These are phyloP conservation scores for Drosophila kanekoi DNA, from an alignment of 2,888 invertebrate genomes.

Conservation along the genomic window DNA sequence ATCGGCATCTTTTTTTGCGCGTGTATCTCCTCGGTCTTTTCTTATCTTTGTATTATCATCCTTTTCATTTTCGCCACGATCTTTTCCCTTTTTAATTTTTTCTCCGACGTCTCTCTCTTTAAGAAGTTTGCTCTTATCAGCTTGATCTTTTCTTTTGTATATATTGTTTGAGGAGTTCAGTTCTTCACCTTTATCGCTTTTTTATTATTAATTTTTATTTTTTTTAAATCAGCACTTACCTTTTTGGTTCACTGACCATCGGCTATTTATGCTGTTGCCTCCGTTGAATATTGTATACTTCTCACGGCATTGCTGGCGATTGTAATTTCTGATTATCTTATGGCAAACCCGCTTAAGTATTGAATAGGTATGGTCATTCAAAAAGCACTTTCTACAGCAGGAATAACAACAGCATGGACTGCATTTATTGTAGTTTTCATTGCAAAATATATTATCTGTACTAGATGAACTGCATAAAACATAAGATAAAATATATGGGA, in stretches of 20 bases:
- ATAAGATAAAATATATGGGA: background rate
- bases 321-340: conserved; percentile 73
- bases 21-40: conserved; percentile 5
- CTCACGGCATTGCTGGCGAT: conserved; percentile 67
- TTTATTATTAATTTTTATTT: background rate
- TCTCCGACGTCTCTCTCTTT: background rate
- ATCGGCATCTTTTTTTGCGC: conserved; percentile 17
- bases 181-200: background rate
- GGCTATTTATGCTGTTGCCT: conserved; percentile 64
- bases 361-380: conserved; percentile 73
- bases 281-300: conserved; percentile 79
- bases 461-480: conserved; percentile 62
- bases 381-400: conserved; percentile 53
- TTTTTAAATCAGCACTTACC: conserved; percentile 19
- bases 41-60: conserved; percentile 1
- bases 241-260: conserved; percentile 10
- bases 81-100: background rate
- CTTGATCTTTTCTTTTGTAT: conserved; percentile 6
- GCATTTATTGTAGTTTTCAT: conserved; percentile 46
- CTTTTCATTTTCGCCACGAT: background rate
- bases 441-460: conserved; percentile 57
- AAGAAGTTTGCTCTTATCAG: background rate
- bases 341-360: conserved; percentile 77
- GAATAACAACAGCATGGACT: conserved; percentile 44
- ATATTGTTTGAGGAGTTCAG: conserved; percentile 4